These are phyloP conservation scores for Stegodyphus mimosarum DNA, from an alignment of 1,140 invertebrate species.

Conservation along the genomic window DNA sequence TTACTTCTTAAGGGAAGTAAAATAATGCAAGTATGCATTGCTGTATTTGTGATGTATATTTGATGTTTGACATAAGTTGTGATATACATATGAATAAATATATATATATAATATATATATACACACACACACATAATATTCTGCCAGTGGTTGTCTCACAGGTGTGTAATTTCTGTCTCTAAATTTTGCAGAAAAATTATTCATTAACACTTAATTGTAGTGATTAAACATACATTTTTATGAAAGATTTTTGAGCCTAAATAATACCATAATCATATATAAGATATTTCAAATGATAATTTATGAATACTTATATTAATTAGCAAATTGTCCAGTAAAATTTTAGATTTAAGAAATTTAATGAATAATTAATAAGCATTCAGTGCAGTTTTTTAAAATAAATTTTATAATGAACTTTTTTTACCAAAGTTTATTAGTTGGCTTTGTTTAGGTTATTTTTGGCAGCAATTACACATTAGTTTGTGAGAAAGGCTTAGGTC, in stretches of 20 bases:
- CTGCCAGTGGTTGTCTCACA: conserved; percentile 23
- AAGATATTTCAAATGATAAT: no score
- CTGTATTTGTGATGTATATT: conserved; percentile 59
- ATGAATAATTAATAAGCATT: no score
- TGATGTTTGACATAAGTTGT: conserved; percentile 61
- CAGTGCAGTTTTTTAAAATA: no score
- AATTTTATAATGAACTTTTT: no score
- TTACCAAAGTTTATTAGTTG: no score
- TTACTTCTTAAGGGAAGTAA: conserved; percentile 55
- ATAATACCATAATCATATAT: no score
- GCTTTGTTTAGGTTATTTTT: neutral
- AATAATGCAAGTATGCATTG: conserved; percentile 57
- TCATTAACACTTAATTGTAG: no score
- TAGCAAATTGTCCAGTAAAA: no score
- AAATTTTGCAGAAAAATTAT: neutral
- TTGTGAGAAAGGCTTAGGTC: conserved; percentile 37
- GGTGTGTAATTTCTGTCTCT: conserved; percentile 33
- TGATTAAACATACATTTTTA: no score
- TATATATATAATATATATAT: conserved; percentile 55
- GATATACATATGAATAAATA: conserved; percentile 53
- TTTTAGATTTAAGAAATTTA: no score
- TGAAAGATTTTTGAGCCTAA: no score
- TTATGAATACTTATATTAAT: no score
- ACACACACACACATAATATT: conserved; percentile 48
- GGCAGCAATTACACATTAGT: conserved; percentile 31